phyloP scores from a whole-genome alignment of 2,888 invertebrate genomes.

The Ptycholaimellus sp. region DNA sequence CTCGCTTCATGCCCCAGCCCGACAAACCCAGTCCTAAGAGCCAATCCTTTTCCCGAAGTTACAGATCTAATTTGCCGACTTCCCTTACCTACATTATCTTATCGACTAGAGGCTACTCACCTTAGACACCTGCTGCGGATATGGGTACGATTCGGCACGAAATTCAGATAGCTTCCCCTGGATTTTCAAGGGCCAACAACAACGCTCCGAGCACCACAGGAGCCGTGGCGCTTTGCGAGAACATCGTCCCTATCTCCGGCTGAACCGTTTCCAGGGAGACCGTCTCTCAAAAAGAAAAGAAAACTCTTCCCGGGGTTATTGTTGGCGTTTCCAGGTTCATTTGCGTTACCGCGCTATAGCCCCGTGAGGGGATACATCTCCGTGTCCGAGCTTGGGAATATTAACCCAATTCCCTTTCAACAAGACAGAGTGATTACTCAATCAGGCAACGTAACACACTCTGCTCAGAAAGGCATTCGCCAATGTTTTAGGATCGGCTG shows the following conservation, averaged over 20 bases:
- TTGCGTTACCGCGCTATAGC: conserved; percentile 24
- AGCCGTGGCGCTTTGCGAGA: conserved; percentile 29
- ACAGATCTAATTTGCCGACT: conserved; percentile 31
- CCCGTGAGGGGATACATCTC: conserved; percentile 4
- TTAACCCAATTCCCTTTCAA: conserved; percentile 27
- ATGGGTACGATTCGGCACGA: conserved; percentile 40
- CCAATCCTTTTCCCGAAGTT: conserved; percentile 46
- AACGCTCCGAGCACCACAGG: conserved; percentile 25
- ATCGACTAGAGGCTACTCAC: conserved; percentile 31
- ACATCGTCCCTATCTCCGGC: conserved; percentile 28
- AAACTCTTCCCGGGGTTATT: conserved; percentile 28
- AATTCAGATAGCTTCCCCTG: conserved; percentile 26
- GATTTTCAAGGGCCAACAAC: conserved; percentile 27
- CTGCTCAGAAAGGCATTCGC: conserved; percentile 16
- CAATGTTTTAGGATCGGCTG: conserved; percentile 26
- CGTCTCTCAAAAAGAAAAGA: conserved; percentile 30
- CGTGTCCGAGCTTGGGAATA: conserved; percentile 19
- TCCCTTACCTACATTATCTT: conserved; percentile 20
- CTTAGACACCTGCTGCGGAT: conserved; percentile 53
- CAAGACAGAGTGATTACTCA: too few species aligned
- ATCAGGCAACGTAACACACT: too few species aligned
- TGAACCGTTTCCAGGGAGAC: conserved; percentile 30
- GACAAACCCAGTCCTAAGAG: conserved; percentile 43
- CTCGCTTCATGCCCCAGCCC: conserved; percentile 36
- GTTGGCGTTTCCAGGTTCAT: conserved; percentile 26